These are phyloP conservation scores for Pachyuromys duprasi DNA, from an alignment of 2,797 vertebrate species.

Conservation along the genomic window DNA sequence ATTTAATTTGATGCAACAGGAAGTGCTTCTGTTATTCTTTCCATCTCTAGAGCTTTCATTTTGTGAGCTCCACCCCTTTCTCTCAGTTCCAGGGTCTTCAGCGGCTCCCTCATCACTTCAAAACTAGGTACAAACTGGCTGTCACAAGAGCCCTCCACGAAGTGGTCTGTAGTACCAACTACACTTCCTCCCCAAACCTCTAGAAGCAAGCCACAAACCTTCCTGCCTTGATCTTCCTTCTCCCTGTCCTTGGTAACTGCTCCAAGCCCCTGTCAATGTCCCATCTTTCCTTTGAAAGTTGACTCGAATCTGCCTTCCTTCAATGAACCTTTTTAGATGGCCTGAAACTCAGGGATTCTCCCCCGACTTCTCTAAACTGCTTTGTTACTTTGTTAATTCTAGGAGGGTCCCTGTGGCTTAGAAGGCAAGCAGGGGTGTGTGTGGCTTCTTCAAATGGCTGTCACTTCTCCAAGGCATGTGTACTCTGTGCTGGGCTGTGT, in stretches of 20 bases:
- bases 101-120: neutral
- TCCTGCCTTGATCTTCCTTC: neutral
- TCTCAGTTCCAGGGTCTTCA: slow-evolving; percentile 9
- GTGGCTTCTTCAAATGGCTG: neutral
- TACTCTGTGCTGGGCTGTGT: neutral
- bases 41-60: neutral
- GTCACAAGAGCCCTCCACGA: neutral
- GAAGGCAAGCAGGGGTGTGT: neutral
- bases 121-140: neutral
- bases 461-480: neutral
- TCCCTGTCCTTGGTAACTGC: neutral
- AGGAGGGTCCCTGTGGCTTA: neutral
- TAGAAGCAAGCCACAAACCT: neutral
- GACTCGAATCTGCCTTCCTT: neutral
- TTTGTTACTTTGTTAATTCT: neutral
- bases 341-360: slow-evolving; percentile 5
- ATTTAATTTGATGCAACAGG: neutral
- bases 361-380: neutral
- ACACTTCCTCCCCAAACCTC: neutral
- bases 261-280: too few species aligned
- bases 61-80: neutral
- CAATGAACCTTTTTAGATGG: neutral
- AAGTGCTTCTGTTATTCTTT: neutral
- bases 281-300: neutral
- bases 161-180: neutral